phyloP scores from a whole-genome alignment of 2,888 invertebrate genomes.

The Nebria salina region DNA sequence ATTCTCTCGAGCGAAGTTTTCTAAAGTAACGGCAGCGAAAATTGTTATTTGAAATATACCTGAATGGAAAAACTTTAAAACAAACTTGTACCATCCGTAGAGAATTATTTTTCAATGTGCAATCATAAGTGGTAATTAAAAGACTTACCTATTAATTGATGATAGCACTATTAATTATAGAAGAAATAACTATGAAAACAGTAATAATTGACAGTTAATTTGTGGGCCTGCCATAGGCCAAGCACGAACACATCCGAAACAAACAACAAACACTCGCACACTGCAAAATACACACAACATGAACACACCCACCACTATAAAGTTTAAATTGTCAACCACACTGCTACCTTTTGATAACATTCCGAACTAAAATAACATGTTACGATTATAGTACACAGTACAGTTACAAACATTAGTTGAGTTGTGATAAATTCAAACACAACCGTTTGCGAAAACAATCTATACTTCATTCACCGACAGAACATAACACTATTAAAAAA shows the following conservation, averaged over 20 bases:
- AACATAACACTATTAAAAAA: no score
- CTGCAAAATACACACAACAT: no score
- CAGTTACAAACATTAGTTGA: not conserved
- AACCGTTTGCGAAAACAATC: no score
- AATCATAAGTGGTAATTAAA: conserved; percentile 11
- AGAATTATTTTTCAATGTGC: no score
- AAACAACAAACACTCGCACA: conserved; percentile 15
- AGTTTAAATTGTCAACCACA: not conserved
- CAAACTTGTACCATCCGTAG: not conserved
- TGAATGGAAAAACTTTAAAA: not conserved
- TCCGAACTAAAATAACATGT: not conserved
- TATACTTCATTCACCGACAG: no score
- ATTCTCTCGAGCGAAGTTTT: not conserved
- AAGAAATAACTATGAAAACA: conserved; percentile 30
- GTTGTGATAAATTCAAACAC: no score
- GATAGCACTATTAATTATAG: conserved; percentile 14
- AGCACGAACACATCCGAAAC: conserved; percentile 31
- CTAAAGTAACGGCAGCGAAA: not conserved
- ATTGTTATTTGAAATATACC: not conserved
- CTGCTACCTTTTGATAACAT: not conserved
- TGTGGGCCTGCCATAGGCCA: conserved; percentile 40
- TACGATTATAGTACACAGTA: not conserved
- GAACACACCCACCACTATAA: conserved; percentile 32
- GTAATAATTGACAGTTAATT: conserved; percentile 39
- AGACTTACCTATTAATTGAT: conserved; percentile 26